Percentiles rank a stretch among this genome's conserved stretches.
phyloP scores from a whole-genome alignment of 2,888 invertebrate species.

The Camptogramma bilineatum region DNA sequence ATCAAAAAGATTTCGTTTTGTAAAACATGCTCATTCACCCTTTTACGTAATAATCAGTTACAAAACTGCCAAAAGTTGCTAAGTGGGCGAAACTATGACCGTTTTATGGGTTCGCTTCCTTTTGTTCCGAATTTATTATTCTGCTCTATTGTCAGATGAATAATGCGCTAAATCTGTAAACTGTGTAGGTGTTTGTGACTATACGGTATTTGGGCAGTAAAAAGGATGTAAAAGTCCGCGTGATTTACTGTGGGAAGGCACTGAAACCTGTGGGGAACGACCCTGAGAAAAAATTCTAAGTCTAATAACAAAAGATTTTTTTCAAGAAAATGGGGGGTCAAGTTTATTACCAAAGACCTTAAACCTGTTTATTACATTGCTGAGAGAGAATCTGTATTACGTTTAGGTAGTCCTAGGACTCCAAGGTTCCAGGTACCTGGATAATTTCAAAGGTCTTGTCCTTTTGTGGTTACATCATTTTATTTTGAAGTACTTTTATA shows the following conservation, averaged over 20 bases:
- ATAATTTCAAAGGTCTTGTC: not conserved
- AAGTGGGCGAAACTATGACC: conserved; percentile 54
- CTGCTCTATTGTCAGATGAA: conserved; percentile 49
- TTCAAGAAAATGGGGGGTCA: not conserved
- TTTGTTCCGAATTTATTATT: conserved; percentile 45
- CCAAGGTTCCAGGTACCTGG: not conserved
- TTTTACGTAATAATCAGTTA: conserved; percentile 48
- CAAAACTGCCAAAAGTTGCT: conserved; percentile 46
- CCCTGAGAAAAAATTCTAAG: conserved; percentile 16
- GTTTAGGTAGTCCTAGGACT: too few species aligned
- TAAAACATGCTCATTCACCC: conserved; percentile 49
- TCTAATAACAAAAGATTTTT: conserved; percentile 3
- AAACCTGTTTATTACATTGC: conserved; percentile 3
- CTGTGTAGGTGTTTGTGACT: conserved; percentile 45
- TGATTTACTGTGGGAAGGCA: conserved; percentile 45
- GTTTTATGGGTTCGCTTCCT: conserved; percentile 59
- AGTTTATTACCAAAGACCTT: too few species aligned
- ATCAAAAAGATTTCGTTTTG: conserved; percentile 61
- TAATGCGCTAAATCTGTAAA: conserved; percentile 44
- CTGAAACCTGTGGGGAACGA: conserved; percentile 22
- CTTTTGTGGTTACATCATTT: not conserved
- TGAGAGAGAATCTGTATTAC: not conserved
- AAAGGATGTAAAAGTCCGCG: conserved; percentile 43
- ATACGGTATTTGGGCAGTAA: conserved; percentile 48
- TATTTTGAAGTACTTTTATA: not conserved